Evolutionary conservation across 2,888 invertebrate genomes (phyloP), one percentile per base, ranked within the genome.

Genomic region (Mystacides longicornis): DNA sequence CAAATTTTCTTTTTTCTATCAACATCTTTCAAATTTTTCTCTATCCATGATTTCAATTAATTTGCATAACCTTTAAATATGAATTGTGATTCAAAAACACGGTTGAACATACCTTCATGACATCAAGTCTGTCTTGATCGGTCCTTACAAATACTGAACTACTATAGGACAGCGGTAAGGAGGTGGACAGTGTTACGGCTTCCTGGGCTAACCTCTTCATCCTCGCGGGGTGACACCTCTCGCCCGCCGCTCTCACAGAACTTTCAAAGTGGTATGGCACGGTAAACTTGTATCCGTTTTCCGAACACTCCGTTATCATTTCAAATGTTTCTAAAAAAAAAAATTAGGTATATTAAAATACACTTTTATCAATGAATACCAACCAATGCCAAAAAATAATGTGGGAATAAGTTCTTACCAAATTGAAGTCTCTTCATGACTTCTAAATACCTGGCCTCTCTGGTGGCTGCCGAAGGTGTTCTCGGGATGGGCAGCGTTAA

Each of bases 131-230:
- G 71, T 95, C 94, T 60, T 92, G 87, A 75, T 95, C 95, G 73
- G 93, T 93, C 63, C 96, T 82, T 62, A 96, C 94, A 80, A 96
- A 96, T 60, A 96, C 95, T 62, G 92, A 91, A 69, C 93, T 93
- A 71, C 91, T 92, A 73, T 88, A 91, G 49, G 93, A 93, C 55
- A 96, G 81, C 61, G 96, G 96, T 66, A 96, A 79, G 63, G 90
- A 89, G 56, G 93, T 93, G 62, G 93, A 92, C 51, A 96, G 80
- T 23, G 95, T 95, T 60, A 94, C 93, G 46, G 93, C 89, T 75
- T 96, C 95, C 76, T 95, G 96, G 52, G 96, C 95, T 53, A 96
- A 80, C 19, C 96, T 83, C 71, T 94, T 92, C 64, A 93, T 89
- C 62, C 95, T 81, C 33, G 89, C 82, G 1, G 93, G 90, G 71